Evolutionary conservation across 1,140 invertebrate species (phyloP).

Genomic region (Drosophila prosaltans): DNA sequence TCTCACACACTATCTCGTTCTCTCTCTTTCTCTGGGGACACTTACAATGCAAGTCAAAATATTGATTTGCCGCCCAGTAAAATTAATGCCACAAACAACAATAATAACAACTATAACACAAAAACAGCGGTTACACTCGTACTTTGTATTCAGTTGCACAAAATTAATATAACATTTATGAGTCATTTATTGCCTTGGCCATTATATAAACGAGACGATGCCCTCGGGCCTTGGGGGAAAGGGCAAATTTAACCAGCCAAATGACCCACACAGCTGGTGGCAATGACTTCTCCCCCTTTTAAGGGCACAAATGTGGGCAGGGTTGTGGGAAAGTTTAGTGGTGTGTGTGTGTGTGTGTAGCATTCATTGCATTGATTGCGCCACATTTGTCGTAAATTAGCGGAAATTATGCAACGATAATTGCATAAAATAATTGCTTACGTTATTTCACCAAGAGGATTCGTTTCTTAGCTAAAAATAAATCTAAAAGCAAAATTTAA

Average conservation of each 20-base stretch:
- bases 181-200: constrained; percentile 65
- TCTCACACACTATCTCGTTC: background rate
- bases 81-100: constrained; percentile 57
- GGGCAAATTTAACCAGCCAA: constrained; percentile 49
- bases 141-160: constrained; percentile 47
- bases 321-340: background rate
- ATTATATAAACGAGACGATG: constrained; percentile 41
- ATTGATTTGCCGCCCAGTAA: constrained; percentile 58
- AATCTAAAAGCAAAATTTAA: too few species aligned
- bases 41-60: constrained; percentile 59
- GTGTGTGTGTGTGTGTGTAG: too few species aligned
- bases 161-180: constrained; percentile 72
- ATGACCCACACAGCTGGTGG: constrained; percentile 68
- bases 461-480: constrained; percentile 19
- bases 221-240: background rate
- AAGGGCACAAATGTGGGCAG: background rate
- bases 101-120: constrained; percentile 19
- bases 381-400: constrained; percentile 66
- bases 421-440: constrained; percentile 37
- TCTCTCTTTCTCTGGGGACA: background rate
- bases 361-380: constrained; percentile 48
- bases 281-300: constrained; percentile 23
- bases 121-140: constrained; percentile 15
- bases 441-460: constrained; percentile 12
- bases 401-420: constrained; percentile 74